A percentile compares a stretch with the other conserved stretches of the same genome.
Conservation (phyloP, 2,797 vertebrate species). For the Salmo trutta region DNA sequence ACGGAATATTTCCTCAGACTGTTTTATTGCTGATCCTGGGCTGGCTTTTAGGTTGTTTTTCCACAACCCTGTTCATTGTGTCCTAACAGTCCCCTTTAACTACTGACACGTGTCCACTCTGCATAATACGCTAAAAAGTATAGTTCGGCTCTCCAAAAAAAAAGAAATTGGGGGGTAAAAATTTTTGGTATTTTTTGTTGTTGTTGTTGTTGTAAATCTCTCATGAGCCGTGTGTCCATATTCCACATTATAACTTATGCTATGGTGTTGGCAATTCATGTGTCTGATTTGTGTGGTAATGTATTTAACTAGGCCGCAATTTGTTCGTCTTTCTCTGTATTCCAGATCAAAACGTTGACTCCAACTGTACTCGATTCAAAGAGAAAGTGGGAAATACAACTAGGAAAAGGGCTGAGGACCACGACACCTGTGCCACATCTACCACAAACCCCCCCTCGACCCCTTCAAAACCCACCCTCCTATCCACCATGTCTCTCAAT, state of each 20-base stretch:
- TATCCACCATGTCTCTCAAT: slow-evolving; percentile 68
- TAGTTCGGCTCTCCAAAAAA: too few species aligned
- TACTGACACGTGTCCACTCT: neutral
- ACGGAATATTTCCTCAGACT: slow-evolving; percentile 46
- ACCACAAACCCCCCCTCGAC: neutral
- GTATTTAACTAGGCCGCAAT: neutral
- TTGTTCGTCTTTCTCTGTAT: neutral
- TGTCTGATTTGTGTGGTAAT: neutral
- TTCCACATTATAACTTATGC: too few species aligned
- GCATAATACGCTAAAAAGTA: too few species aligned
- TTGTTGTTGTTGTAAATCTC: too few species aligned
- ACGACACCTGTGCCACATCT: neutral
- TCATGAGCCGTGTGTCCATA: too few species aligned
- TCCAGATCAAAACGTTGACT: slow-evolving; percentile 66
- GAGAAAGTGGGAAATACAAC: slow-evolving; percentile 42
- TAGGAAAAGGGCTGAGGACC: slow-evolving; percentile 38
- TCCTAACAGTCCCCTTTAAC: slow-evolving; percentile 28
- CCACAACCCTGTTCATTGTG: slow-evolving; percentile 10
- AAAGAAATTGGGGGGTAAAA: too few species aligned
- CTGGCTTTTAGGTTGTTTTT: neutral
- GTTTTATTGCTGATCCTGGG: slow-evolving; percentile 47
- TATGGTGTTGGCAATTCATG: neutral
- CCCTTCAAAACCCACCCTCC: slow-evolving; percentile 24
- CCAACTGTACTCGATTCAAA: slow-evolving; percentile 37
- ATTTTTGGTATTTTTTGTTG: too few species aligned